Evolutionary conservation across 2,888 invertebrate genomes (phyloP), one percentile per base, ranked within the genome.

Genomic region (Hymenopus coronatus): DNA sequence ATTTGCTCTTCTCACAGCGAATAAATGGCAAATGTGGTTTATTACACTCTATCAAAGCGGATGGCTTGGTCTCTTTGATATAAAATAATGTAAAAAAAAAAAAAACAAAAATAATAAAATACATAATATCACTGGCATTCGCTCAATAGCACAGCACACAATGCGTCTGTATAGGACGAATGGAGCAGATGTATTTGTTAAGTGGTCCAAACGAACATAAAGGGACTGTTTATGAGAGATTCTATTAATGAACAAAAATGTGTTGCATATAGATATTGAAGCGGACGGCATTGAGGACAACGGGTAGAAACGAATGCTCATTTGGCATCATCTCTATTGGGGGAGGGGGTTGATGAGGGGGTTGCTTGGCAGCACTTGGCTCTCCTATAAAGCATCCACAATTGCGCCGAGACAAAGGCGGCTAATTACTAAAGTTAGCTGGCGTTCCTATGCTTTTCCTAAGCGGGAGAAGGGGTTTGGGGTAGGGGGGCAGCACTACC

Each of bases 351-450:
- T 33, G 84, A 84, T 84, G 84, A 46, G 25, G 85, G 40, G 85
- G 15, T n/a, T 28, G 85, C 27, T 46, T 20, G 85, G 28, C 46
- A 28, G 28, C 30, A 28, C 86, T 28, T 87, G 82, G 30, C 82
- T 87, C 87, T 82, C 87, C 28, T 82, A 33, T 87, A 87, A 82
- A 87, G 82, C 87, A 82, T 87, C 82, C 81, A 81, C 81, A 86
- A 86, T 30, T 86, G 81, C 30, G 81, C 86, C 8, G 86, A 70
- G 40, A 82, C 87, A 87, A 87, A 87, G 87, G 40, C 82, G 82
- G 87, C 87, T 87, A 87, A 87, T 87, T 87, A 87, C 82, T n/a
- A 82, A 82, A 87, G 81, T 87, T 87, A 87, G 30, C 81, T 70
- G 54, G 54, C 54, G 54, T 70, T 70, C 54, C 54, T 25, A 70